Conservation (phyloP, 1,140 invertebrate genomes). For the Pinna nobilis region DNA sequence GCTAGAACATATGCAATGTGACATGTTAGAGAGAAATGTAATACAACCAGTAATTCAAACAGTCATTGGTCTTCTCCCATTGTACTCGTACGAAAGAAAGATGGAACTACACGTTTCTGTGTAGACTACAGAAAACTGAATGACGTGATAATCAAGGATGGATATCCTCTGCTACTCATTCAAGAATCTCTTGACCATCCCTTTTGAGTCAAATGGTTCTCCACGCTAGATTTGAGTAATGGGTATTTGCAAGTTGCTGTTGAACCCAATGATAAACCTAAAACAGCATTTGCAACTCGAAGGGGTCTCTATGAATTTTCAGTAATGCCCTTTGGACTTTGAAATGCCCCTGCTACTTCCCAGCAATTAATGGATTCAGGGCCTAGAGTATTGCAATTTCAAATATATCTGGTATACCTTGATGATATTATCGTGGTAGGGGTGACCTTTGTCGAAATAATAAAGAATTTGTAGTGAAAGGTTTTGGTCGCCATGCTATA, state of each 20-base stretch:
- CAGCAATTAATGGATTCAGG: conserved; percentile 6
- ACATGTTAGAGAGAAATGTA: too few relatives aligned
- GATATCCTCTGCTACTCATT: conserved; percentile 27
- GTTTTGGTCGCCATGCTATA: conserved; percentile 21
- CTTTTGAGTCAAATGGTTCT: conserved; percentile 23
- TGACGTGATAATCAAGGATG: conserved; percentile 17
- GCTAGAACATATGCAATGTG: too few relatives aligned
- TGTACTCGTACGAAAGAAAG: too few relatives aligned
- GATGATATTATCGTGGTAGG: conserved; percentile 27
- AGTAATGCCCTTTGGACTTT: conserved; percentile 33
- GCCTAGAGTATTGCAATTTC: conserved; percentile 5
- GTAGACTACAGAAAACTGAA: conserved; percentile 48
- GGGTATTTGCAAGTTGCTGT: conserved; percentile 49
- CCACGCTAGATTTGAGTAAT: conserved; percentile 32
- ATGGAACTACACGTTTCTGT: conserved; percentile 30
- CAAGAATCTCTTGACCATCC: conserved; percentile 32
- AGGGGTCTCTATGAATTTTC: too few relatives aligned
- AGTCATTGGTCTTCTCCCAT: too few relatives aligned
- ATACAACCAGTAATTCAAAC: too few relatives aligned
- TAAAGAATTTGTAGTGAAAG: too few relatives aligned
- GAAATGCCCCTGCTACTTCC: conserved; percentile 26
- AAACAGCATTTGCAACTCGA: too few relatives aligned
- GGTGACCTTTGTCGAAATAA: too few relatives aligned
- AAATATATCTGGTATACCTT: conserved; percentile 31
- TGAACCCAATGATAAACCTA: conserved; percentile 19